Evolutionary conservation across 2,888 invertebrate genomes (phyloP).

Genomic region (Patella pellucida): DNA sequence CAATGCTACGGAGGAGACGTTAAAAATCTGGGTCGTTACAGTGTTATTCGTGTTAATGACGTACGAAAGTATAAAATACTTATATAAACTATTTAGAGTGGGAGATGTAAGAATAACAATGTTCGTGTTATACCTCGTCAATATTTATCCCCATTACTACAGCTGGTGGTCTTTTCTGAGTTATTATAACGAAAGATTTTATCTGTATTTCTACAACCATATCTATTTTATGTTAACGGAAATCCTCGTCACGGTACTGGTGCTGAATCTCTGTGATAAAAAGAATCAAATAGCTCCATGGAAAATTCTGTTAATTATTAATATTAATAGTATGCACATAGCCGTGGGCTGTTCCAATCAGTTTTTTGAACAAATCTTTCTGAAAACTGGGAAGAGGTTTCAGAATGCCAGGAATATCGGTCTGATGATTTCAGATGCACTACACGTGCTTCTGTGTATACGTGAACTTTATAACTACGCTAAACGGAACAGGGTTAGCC

Average conservation of each 20-base stretch:
- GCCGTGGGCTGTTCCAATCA: constrained; percentile 65
- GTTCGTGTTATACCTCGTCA: not conserved
- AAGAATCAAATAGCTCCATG: constrained; percentile 56
- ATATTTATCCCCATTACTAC: constrained; percentile 12
- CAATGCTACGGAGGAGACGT: constrained; percentile 18
- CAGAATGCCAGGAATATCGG: constrained; percentile 65
- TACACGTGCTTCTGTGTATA: constrained; percentile 75
- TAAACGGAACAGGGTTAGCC: constrained; percentile 51
- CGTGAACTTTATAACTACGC: constrained; percentile 65
- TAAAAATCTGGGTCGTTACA: constrained; percentile 9
- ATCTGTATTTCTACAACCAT: constrained; percentile 11
- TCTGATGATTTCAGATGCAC: constrained; percentile 65
- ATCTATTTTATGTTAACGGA: constrained; percentile 3
- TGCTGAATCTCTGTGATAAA: constrained; percentile 62
- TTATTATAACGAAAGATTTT: constrained; percentile 19
- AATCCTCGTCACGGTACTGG: constrained; percentile 54
- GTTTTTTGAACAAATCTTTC: constrained; percentile 63
- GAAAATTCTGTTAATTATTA: constrained; percentile 64
- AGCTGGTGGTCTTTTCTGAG: constrained; percentile 16
- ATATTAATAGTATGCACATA: constrained; percentile 66
- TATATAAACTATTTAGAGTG: constrained; percentile 51
- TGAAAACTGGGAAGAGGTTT: constrained; percentile 55
- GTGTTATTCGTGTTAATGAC: constrained; percentile 45
- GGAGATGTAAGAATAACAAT: constrained; percentile 13
- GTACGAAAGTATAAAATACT: constrained; percentile 65